Evolutionary conservation across 37 sponge, comb jelly and placozoan species (phyloP).

Genomic region (Cliona cf. orientalis): DNA sequence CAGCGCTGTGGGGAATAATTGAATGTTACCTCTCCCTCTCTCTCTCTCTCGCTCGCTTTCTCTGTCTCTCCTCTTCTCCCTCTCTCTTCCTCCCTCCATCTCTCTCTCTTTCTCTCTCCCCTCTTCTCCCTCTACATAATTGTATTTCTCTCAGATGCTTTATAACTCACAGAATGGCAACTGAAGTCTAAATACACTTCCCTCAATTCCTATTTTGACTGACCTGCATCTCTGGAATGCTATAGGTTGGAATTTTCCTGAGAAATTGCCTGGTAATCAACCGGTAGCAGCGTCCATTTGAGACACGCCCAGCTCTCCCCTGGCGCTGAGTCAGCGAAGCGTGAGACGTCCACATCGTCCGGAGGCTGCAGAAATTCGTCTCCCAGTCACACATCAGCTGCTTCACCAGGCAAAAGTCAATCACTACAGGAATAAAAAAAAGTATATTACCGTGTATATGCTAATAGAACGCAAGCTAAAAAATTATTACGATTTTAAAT

Average conservation of each 20-base stretch:
- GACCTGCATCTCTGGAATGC: slow-evolving; percentile 89
- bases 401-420: slow-evolving; percentile 97
- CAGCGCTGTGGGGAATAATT: slow-evolving; percentile 58
- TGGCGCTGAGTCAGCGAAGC: slow-evolving; percentile 89
- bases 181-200: no score
- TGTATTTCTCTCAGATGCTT: no score
- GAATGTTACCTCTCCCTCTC: no score
- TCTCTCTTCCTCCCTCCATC: neutral
- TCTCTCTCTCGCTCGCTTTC: no score
- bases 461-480: no score
- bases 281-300: slow-evolving; percentile 84
- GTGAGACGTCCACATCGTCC: slow-evolving; percentile 81
- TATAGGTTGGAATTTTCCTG: slow-evolving; percentile 57
- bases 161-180: no score
- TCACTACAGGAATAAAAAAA: slow-evolving; percentile 47
- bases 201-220: no score
- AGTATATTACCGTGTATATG: neutral
- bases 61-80: no score
- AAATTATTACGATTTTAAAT: no score
- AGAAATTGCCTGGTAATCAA: slow-evolving; percentile 76
- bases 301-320: slow-evolving; percentile 95
- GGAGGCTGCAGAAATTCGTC: slow-evolving; percentile 83
- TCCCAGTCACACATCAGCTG: slow-evolving; percentile 80
- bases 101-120: neutral
- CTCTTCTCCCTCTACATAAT: no score